These are phyloP conservation scores for Zaprionus nigranus DNA, from an alignment of 1,140 invertebrate species.

Conservation along the genomic window DNA sequence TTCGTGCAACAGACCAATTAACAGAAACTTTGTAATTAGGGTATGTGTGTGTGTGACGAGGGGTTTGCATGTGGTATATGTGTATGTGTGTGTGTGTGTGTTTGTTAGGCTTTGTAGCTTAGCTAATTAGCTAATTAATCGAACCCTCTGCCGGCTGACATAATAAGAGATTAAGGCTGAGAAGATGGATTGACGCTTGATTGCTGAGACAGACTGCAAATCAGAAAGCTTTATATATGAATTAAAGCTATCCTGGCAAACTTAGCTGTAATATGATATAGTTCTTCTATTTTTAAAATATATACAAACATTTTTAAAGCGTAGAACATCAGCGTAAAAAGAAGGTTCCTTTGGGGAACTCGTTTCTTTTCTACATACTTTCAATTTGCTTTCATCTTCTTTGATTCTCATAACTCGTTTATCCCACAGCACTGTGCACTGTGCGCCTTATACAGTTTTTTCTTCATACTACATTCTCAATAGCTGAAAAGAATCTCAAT, in stretches of 20 bases:
- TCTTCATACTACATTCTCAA: background rate
- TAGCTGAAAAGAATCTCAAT: slow-evolving; percentile 20
- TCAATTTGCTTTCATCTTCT: background rate
- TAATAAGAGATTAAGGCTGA: slow-evolving; percentile 11
- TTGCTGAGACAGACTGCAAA: background rate
- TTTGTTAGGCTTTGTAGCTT: slow-evolving; percentile 27
- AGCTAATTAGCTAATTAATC: slow-evolving; percentile 57
- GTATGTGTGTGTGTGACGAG: background rate
- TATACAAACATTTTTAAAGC: no score
- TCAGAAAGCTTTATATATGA: background rate
- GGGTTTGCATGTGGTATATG: background rate
- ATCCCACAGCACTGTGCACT: background rate
- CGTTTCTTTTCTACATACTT: background rate
- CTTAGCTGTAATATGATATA: no score
- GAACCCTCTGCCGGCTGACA: slow-evolving; percentile 3
- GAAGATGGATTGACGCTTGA: slow-evolving; percentile 2
- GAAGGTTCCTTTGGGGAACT: background rate
- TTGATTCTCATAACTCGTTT: background rate
- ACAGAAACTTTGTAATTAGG: slow-evolving; percentile 29
- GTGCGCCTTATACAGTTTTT: background rate
- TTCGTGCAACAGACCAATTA: slow-evolving; percentile 40
- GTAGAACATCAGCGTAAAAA: no score
- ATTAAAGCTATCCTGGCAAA: background rate
- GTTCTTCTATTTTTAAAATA: no score
- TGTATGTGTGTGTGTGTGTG: background rate